Percentiles rank a stretch among this genome's conserved stretches.
phyloP scores from a whole-genome alignment of 2,797 vertebrate species.

The Champsocephalus gunnari region DNA sequence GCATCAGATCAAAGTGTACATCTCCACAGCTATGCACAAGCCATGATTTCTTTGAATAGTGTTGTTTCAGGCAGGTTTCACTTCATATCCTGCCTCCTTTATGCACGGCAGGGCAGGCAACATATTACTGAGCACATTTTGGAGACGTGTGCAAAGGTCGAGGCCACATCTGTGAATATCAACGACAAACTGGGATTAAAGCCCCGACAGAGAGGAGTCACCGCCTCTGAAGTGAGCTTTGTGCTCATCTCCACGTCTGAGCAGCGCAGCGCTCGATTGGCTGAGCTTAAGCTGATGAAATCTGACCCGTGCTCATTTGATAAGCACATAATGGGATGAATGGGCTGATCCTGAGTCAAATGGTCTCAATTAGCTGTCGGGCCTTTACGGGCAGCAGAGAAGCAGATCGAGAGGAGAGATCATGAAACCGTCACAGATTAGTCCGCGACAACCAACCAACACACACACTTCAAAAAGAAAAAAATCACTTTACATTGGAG shows the following conservation, averaged over 20 bases:
- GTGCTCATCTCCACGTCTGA: slow-evolving; percentile 13
- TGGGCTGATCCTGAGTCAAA: slow-evolving; percentile 75
- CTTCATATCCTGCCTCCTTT: slow-evolving; percentile 34
- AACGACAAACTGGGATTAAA: slow-evolving; percentile 24
- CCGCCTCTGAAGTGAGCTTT: slow-evolving; percentile 35
- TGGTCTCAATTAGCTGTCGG: slow-evolving; percentile 72
- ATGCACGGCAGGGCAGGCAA: slow-evolving; percentile 4
- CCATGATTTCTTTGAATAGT: slow-evolving; percentile 2
- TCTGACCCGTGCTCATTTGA: slow-evolving; percentile 72
- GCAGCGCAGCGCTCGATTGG: slow-evolving; percentile 34
- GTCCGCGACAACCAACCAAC: background rate
- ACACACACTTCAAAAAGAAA: slow-evolving; percentile 22
- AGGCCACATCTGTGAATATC: slow-evolving; percentile 19
- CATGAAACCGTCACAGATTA: slow-evolving; percentile 61
- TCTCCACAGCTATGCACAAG: background rate
- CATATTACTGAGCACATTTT: background rate
- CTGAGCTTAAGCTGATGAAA: slow-evolving; percentile 67
- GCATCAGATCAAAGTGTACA: background rate
- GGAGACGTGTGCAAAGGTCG: background rate
- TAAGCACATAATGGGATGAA: slow-evolving; percentile 79
- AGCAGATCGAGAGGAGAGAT: slow-evolving; percentile 68
- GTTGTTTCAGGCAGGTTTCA: background rate
- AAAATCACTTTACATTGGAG: slow-evolving; percentile 37
- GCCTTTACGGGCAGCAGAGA: slow-evolving; percentile 57
- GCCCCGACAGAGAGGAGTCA: slow-evolving; percentile 5